Evolutionary conservation across 37 sponge, comb jelly and placozoan genomes (phyloP).

Genomic region (Geodia barretti): DNA sequence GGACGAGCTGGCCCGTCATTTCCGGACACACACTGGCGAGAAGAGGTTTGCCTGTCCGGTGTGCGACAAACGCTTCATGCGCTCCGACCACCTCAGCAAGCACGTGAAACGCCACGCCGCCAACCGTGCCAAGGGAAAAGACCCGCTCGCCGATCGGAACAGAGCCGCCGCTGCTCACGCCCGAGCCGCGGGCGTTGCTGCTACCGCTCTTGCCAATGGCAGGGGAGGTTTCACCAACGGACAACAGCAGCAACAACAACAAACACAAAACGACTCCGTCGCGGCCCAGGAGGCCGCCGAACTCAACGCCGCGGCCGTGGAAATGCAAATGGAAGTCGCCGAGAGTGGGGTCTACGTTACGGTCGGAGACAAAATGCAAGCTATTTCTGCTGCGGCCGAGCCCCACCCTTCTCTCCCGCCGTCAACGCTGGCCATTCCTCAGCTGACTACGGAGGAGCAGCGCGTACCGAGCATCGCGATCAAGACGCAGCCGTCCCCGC

Average conservation of each 20-base stretch:
- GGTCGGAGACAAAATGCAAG: background rate
- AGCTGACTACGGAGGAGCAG: background rate
- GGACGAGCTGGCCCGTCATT: constrained; percentile 97
- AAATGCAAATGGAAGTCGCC: background rate
- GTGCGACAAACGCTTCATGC: constrained; percentile 98
- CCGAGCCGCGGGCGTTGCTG: background rate
- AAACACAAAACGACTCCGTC: constrained; percentile 25
- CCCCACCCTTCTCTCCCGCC: background rate
- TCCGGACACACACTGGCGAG: constrained; percentile 98
- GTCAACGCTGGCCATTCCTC: too few relatives aligned
- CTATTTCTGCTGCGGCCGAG: background rate
- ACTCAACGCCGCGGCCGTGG: background rate
- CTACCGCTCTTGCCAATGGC: background rate
- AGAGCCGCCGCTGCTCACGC: constrained; percentile 20
- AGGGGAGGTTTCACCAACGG: background rate
- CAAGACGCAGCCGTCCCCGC: background rate
- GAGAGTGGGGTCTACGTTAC: background rate
- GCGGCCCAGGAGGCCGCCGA: background rate
- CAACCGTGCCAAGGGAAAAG: constrained; percentile 58
- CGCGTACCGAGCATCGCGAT: background rate
- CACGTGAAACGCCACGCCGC: constrained; percentile 93
- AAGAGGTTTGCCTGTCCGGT: constrained; percentile 96
- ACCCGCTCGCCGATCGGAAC: constrained; percentile 22
- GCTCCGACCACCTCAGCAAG: constrained; percentile 97
- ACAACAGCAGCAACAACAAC: background rate